Percentiles rank a stretch among this genome's conserved stretches.
Conservation (phyloP, 2,888 invertebrate genomes). For the Catocala fraxini region DNA sequence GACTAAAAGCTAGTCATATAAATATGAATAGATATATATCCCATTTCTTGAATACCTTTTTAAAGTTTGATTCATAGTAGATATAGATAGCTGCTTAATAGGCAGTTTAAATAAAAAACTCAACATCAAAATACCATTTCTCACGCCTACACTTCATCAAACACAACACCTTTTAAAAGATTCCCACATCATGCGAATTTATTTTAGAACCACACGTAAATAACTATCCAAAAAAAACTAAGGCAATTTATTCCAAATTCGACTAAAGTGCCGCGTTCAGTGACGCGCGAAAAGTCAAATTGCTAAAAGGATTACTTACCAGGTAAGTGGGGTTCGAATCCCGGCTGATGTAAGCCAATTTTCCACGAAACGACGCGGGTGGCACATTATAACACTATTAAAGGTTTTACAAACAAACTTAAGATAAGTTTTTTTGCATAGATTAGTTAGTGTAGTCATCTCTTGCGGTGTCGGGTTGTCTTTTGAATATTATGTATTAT, state of each 20-base stretch:
- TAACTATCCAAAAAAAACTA: slow-evolving; percentile 18
- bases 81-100: too few species aligned
- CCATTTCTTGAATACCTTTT: too few species aligned
- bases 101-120: neutral
- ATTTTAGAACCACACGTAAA: neutral
- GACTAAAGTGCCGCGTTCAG: slow-evolving; percentile 51
- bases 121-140: neutral
- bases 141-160: slow-evolving; percentile 6
- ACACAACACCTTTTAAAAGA: slow-evolving; percentile 8
- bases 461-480: neutral
- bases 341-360: slow-evolving; percentile 56
- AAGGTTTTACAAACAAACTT: slow-evolving; percentile 46
- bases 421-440: slow-evolving; percentile 34
- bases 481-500: slow-evolving; percentile 4
- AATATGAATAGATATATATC: too few species aligned
- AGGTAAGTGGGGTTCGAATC: slow-evolving; percentile 70
- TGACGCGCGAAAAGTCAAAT: slow-evolving; percentile 66
- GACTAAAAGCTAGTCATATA: too few species aligned
- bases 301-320: slow-evolving; percentile 68
- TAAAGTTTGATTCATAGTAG: too few species aligned
- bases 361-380: slow-evolving; percentile 75
- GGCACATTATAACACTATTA: slow-evolving; percentile 60
- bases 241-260: slow-evolving; percentile 34
- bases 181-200: neutral
- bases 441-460: neutral